Evolutionary conservation across 2,113 vertebrate genomes (phyloP).

Genomic region (Prietella phreatophila): DNA sequence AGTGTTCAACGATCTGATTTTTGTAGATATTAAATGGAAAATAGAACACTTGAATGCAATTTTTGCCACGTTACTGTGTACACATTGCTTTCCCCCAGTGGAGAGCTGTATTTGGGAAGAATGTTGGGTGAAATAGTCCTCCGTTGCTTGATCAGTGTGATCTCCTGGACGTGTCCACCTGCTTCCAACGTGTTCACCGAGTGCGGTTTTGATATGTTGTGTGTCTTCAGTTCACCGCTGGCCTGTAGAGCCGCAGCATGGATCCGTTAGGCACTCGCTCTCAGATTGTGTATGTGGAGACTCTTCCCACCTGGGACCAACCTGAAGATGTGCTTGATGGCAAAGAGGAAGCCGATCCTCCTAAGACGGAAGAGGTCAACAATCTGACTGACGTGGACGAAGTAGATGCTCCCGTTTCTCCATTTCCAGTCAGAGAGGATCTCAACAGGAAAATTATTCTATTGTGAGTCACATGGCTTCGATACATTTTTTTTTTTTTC

Average conservation of each 20-base stretch:
- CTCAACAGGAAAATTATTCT: constrained; percentile 89
- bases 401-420: constrained; percentile 78
- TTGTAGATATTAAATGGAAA: neutral
- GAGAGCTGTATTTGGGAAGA: neutral
- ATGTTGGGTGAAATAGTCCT: neutral
- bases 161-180: neutral
- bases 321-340: constrained; percentile 60
- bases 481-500: neutral
- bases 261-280: constrained; percentile 97
- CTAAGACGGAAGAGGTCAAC: constrained; percentile 42
- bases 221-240: constrained; percentile 15
- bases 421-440: constrained; percentile 84
- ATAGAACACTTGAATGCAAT: too few species aligned
- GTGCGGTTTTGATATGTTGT: neutral
- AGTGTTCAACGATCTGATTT: neutral
- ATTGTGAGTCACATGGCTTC: constrained; percentile 77
- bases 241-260: constrained; percentile 69
- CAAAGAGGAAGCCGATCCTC: constrained; percentile 49
- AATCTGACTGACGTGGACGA: constrained; percentile 52
- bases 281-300: constrained; percentile 87
- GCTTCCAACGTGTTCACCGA: neutral
- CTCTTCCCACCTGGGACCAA: constrained; percentile 80
- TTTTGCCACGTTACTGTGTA: neutral
- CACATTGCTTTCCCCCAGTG: neutral
- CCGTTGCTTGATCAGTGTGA: neutral